Evolutionary conservation across 2,797 vertebrate genomes (phyloP).

Genomic region (Oceanodroma leucorhoa): DNA sequence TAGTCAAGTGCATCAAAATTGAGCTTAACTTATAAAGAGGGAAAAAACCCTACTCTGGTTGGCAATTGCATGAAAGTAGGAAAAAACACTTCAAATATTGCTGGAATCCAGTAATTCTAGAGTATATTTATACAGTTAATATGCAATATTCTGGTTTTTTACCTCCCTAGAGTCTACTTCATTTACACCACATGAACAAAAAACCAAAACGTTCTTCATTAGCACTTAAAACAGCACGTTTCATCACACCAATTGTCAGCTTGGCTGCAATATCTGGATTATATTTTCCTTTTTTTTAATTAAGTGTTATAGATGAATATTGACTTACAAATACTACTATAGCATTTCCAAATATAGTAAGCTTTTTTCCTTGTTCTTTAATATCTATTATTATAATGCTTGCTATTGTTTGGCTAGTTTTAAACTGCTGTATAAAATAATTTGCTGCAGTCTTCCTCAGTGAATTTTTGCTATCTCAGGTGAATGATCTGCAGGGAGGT

Average conservation of each 20-base stretch:
- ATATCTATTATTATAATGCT: neutral
- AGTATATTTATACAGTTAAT: slow-evolving; percentile 54
- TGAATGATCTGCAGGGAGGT: neutral
- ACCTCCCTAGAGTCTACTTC: neutral
- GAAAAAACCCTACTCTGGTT: neutral
- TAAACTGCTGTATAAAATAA: neutral
- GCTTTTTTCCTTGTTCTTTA: neutral
- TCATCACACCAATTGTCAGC: neutral
- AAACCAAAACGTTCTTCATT: slow-evolving; percentile 11
- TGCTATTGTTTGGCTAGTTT: neutral
- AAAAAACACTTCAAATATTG: neutral
- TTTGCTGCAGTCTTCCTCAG: neutral
- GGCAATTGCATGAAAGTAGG: neutral
- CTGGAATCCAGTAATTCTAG: slow-evolving; percentile 25
- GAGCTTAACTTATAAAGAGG: slow-evolving; percentile 11
- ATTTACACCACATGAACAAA: slow-evolving; percentile 8
- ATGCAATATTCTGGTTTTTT: slow-evolving; percentile 21
- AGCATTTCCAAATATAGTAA: neutral
- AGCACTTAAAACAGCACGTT: neutral
- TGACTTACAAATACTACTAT: neutral
- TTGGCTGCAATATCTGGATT: neutral
- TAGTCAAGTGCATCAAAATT: slow-evolving; percentile 43
- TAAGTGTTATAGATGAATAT: neutral
- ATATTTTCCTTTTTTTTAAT: neutral
- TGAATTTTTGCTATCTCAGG: neutral